Base-by-base conservation (phyloP, 35 echinoderm and acorn worm genomes). In the Nesometra sesokonis region DNA sequence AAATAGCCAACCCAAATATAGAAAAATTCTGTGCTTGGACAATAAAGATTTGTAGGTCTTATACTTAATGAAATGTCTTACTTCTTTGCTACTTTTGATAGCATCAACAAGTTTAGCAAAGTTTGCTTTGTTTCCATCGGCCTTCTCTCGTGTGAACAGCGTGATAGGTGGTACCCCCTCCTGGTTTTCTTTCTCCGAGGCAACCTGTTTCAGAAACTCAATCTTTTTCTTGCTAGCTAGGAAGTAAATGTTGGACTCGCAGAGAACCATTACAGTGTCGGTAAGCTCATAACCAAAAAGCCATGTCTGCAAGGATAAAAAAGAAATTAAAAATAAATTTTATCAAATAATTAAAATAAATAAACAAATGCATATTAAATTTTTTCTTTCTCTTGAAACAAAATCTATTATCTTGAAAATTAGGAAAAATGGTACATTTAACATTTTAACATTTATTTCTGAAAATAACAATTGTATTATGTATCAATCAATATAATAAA, bases 221-320 rank as follows among this genome's bases (percentile, higher is more conserved):
- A 97, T 89, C 77, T 97, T 97, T 84, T 97, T 97, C 84, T 97
- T 97, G 82, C 91, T 93, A 31, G 94, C 94, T 78, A 97, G 43
- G 91, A 97, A 97, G 86, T 86, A 93, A 34, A 97, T 91, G 34
- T 97, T 86, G 30, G 86, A 76, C 84, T 93, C 87, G 78, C 94
- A 97, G 7, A 97, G 76, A 17, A 90, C 94, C 76, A 91, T 97
- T 77, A 97, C 86, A 23, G 91, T 93, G 76, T 93, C 94, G 17
- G 94, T 97, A 0, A 97, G 78, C 84, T 97, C 94, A 76, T 97
- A 97, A 80, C 94, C 94, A 87, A 97, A 97, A 52, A 97, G 77
- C 94, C 94, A 97, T 11, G 94, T 97, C 94, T 97, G 32, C 5
- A 80, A 87, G 21, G 57, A 17, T 47, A 33, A 80, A 80, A 11